phyloP scores from a whole-genome alignment of 2,888 invertebrate species.

The Chelonus formosanus region DNA sequence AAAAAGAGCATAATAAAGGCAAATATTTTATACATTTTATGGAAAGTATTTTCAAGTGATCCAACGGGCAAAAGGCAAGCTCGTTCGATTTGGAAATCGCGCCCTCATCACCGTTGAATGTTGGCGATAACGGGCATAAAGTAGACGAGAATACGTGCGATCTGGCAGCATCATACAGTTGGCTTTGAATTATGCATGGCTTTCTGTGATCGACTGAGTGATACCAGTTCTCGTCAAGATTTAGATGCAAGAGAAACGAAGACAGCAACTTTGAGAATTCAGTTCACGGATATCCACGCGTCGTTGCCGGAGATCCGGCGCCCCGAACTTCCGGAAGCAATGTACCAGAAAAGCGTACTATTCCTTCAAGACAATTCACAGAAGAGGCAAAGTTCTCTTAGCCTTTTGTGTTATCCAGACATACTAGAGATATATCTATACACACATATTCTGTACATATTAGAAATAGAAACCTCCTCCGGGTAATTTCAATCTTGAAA shows the following conservation, averaged over 20 bases:
- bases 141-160: constrained; percentile 22
- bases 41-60: constrained; percentile 19
- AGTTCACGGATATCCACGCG: constrained; percentile 28
- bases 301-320: constrained; percentile 24
- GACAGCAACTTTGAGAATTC: constrained; percentile 15
- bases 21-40: constrained; percentile 10
- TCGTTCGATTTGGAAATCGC: constrained; percentile 14
- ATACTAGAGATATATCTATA: neutral
- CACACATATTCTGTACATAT: constrained; percentile 1
- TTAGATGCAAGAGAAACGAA: neutral
- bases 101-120: constrained; percentile 23
- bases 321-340: constrained; percentile 24
- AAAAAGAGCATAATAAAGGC: neutral
- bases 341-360: constrained; percentile 19
- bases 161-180: constrained; percentile 7
- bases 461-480: neutral
- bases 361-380: constrained; percentile 18
- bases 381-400: neutral
- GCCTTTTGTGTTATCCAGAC: constrained; percentile 1
- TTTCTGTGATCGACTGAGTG: constrained; percentile 25
- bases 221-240: constrained; percentile 19
- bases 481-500: constrained; percentile 11
- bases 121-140: constrained; percentile 11
- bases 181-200: constrained; percentile 29
- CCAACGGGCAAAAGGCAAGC: constrained; percentile 20